phyloP scores from a whole-genome alignment of 2,797 vertebrate genomes.

The Lagocephalus sceleratus region DNA sequence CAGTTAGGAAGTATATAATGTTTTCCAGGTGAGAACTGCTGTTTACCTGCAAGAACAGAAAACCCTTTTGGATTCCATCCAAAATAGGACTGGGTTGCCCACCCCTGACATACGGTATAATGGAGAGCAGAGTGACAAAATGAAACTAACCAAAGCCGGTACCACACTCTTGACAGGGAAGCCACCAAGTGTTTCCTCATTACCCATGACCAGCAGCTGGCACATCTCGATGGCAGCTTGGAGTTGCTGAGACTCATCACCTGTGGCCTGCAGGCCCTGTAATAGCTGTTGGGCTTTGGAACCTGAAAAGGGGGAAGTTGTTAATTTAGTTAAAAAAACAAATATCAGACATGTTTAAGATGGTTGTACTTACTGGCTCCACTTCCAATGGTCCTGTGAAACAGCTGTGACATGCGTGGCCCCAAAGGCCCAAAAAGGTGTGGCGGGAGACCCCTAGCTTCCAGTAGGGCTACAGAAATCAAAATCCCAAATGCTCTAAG shows the following conservation, averaged over 20 bases:
- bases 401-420: conserved; percentile 98
- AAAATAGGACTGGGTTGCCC: no score
- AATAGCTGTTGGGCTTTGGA: conserved; percentile 98
- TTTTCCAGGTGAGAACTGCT: no score
- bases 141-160: conserved; percentile 89
- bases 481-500: conserved; percentile 10
- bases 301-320: conserved; percentile 68
- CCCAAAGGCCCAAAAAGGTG: conserved; percentile 98
- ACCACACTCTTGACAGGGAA: conserved; percentile 99
- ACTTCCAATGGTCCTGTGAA: conserved; percentile 99
- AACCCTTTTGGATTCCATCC: background rate
- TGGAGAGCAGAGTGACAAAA: background rate
- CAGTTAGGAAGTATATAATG: no score
- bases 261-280: conserved; percentile 95
- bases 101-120: background rate
- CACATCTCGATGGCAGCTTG: conserved; percentile 99
- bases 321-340: background rate
- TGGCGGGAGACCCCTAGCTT: conserved; percentile 97
- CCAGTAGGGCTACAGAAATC: conserved; percentile 84
- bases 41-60: background rate
- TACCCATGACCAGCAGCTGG: conserved; percentile 98
- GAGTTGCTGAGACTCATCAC: conserved; percentile 96
- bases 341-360: no score
- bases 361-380: conserved; percentile 89
- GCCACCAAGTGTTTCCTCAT: conserved; percentile 97